phyloP scores from a whole-genome alignment of 2,113 vertebrate species.

The Ammodytes dubius region DNA sequence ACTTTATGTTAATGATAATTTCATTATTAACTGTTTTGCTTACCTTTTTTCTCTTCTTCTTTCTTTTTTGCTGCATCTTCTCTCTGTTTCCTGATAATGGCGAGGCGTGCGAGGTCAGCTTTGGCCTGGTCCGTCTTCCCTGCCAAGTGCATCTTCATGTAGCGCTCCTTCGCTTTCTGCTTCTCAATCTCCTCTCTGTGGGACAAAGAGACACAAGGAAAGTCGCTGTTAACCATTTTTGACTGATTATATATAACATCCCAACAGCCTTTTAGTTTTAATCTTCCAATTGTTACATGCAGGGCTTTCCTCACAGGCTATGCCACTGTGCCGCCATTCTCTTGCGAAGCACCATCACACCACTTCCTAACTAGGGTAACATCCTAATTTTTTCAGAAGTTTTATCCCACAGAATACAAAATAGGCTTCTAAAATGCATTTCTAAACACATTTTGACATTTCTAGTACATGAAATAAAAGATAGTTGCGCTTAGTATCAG shows the following conservation, averaged over 20 bases:
- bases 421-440: background rate
- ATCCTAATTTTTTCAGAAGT: background rate
- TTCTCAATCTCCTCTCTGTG: conserved; percentile 98
- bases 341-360: background rate
- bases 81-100: conserved; percentile 96
- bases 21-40: conserved; percentile 1
- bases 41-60: conserved; percentile 95
- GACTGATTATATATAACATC: background rate
- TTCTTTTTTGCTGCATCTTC: conserved; percentile 97
- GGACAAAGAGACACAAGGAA: background rate
- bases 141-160: conserved; percentile 99
- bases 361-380: background rate
- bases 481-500: background rate
- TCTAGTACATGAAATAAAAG: background rate
- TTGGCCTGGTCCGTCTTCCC: conserved; percentile 98
- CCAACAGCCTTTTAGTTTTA: background rate
- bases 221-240: background rate
- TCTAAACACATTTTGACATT: background rate
- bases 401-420: background rate
- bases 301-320: too few relatives aligned
- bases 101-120: conserved; percentile 95
- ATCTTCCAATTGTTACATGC: too few relatives aligned
- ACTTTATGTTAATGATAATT: background rate
- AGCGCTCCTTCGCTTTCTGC: conserved; percentile 96
- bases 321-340: background rate